These are phyloP conservation scores for Patiria miniata DNA, from an alignment of 35 echinoderm and acorn worm genomes.

Conservation along the genomic window DNA sequence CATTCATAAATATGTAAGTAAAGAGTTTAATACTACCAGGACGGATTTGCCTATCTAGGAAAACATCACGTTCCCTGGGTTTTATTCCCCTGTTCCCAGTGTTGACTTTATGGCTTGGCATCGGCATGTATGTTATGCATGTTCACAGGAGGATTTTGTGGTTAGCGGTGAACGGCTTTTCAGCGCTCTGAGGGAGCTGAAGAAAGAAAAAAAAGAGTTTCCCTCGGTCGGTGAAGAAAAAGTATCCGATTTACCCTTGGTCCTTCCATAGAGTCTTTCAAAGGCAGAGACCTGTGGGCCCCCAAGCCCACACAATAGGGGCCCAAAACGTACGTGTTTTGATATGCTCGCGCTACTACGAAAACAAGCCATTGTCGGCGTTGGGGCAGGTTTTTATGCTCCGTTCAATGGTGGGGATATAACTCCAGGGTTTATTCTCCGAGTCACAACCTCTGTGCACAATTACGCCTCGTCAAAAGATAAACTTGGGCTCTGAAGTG, in stretches of 20 bases:
- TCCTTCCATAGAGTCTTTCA: background rate
- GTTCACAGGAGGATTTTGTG: slow-evolving; percentile 15
- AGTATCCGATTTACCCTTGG: slow-evolving; percentile 9
- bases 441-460: background rate
- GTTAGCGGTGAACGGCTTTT: background rate
- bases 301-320: background rate
- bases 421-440: background rate
- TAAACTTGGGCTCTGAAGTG: background rate
- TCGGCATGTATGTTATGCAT: slow-evolving; percentile 15
- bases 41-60: slow-evolving; percentile 11
- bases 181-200: too few species aligned
- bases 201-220: background rate
- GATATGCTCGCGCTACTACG: background rate
- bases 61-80: slow-evolving; percentile 3
- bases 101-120: slow-evolving; percentile 20
- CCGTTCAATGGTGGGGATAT: background rate
- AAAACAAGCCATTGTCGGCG: slow-evolving; percentile 4
- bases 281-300: background rate
- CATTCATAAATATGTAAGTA: slow-evolving; percentile 30
- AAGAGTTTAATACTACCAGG: slow-evolving; percentile 12
- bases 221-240: background rate
- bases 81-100: background rate
- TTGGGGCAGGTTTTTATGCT: background rate
- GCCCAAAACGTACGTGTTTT: slow-evolving; percentile 1
- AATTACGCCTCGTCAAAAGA: background rate